phyloP scores from a whole-genome alignment of 37 sponge, comb jelly and placozoan genomes.

The Bolinopsis microptera region DNA sequence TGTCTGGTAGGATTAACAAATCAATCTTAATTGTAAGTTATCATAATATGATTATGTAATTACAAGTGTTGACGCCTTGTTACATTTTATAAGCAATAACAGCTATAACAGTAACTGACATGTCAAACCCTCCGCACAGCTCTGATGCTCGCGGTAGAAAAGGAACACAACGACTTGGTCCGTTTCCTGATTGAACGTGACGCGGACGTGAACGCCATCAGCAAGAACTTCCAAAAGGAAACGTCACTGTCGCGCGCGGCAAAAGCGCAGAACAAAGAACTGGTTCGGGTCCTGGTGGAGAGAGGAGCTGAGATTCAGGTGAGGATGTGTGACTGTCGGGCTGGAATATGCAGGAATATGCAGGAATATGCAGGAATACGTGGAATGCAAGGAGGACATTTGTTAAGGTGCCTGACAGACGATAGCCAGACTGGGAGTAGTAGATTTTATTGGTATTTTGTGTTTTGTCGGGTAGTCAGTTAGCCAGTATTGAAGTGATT shows the following conservation, averaged over 20 bases:
- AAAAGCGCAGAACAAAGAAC: constrained; percentile 42
- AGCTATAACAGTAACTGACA: not conserved
- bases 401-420: not conserved
- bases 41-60: too few species aligned
- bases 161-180: constrained; percentile 37
- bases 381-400: not conserved
- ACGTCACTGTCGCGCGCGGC: constrained; percentile 16
- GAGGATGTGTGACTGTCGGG: not conserved
- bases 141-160: constrained; percentile 54
- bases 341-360: not conserved
- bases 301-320: constrained; percentile 65
- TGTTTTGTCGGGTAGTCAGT: not conserved
- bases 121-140: not conserved
- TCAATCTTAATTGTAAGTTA: too few species aligned
- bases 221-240: constrained; percentile 62
- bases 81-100: not conserved
- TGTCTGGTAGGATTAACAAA: too few species aligned
- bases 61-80: too few species aligned
- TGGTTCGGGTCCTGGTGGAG: constrained; percentile 36
- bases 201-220: constrained; percentile 51
- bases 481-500: not conserved
- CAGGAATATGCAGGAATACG: not conserved
- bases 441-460: not conserved
- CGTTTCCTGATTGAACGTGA: constrained; percentile 43
- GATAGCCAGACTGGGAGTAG: not conserved